Evolutionary conservation across 2,888 invertebrate species (phyloP), one percentile per base, ranked within the genome.

Genomic region (Morpho deidamia): DNA sequence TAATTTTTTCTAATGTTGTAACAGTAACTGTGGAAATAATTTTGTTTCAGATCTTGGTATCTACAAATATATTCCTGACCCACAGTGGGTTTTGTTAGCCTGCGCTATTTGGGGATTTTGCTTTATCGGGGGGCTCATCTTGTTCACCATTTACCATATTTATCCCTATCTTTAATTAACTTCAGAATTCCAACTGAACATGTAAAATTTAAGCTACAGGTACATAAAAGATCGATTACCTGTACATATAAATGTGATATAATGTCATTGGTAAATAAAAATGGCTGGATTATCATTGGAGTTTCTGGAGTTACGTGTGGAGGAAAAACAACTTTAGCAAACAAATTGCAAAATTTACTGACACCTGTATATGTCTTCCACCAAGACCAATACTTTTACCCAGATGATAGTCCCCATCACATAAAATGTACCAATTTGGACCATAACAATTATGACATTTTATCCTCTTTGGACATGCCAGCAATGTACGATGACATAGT

Each of bases 281-380:
- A 63, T 8, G 66, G 76, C 0, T 81, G 82, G 83, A 58, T 91
- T 69, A 74, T 91, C 66, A 69, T 91, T 55, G 96, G 95, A 7
- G 91, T 96, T 61, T 93, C 94, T 39, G 95, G 97, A 1, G 94
- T 94, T 1, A 96, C 96, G 0, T 95, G 95, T 69, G 94, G 95
- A 12, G 97, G 97, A 0, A 97, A 97, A 82, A 95, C 95, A 0
- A 93, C 95, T 0, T 72, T 96, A 38, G 92, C 95, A 0, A 89
- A 87, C 50, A 83, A 83, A 53, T 71, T 96, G 11, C 80, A 76
- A 7, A 70, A 81, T 0, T 70, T 61, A 33, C 76, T 91, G 1
- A 76, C 88, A 0, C 90, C 91, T 0, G 84, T 83, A 0, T 79
- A 86, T 52, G 59, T 94, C 0, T 86, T 96, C 42, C 91, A 93